Conservation (phyloP, 53 echinoderm and acorn worm species). For the Antedon mediterranea region DNA sequence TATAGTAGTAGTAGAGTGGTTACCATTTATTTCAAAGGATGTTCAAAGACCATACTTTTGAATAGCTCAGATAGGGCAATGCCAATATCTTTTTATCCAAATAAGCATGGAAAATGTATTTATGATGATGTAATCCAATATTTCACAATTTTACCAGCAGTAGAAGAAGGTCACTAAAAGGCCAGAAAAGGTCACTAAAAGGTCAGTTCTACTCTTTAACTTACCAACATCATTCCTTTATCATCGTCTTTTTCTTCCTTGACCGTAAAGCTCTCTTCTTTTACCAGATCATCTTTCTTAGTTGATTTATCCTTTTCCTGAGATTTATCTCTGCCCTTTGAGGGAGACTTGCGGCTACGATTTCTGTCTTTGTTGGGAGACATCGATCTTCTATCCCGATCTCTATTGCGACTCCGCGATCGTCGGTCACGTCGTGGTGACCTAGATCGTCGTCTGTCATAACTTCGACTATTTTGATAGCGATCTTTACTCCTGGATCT, state of each 20-base stretch:
- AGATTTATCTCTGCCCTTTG: conserved; percentile 4
- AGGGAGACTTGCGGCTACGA: conserved; percentile 7
- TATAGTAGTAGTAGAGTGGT: too few species aligned
- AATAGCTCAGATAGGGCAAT: too few species aligned
- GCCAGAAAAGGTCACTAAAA: too few species aligned
- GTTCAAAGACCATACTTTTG: too few species aligned
- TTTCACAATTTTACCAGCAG: too few species aligned
- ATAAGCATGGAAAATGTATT: too few species aligned
- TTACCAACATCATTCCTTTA: conserved; percentile 58
- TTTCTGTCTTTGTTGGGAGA: conserved; percentile 3
- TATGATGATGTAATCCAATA: too few species aligned
- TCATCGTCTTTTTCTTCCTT: conserved; percentile 56
- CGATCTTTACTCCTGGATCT: conserved; percentile 37
- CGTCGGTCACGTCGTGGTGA: conserved; percentile 22
- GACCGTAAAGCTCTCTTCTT: conserved; percentile 24
- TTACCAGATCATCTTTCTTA: conserved; percentile 17
- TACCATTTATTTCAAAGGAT: too few species aligned
- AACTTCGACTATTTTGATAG: conserved; percentile 26
- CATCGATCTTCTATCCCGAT: conserved; percentile 3
- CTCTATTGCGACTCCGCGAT: conserved; percentile 3
- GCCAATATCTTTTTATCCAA: too few species aligned
- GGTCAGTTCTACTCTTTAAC: too few species aligned
- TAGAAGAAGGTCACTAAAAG: too few species aligned
- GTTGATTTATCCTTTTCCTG: conserved; percentile 22
- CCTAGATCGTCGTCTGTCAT: conserved; percentile 15